phyloP scores from a whole-genome alignment of 2,888 invertebrate species.

The Epinotia nisella region DNA sequence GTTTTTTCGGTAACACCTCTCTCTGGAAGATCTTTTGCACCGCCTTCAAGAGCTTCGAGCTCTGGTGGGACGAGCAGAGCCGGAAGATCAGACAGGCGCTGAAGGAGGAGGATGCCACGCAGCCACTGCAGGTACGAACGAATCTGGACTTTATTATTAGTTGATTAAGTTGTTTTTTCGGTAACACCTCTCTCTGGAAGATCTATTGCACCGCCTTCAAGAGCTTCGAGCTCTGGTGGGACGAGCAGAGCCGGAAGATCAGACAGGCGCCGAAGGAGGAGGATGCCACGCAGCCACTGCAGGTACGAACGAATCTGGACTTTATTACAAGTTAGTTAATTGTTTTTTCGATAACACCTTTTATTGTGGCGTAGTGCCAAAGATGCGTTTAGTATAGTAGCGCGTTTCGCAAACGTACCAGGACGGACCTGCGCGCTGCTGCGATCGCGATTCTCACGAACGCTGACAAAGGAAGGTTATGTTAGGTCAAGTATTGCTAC shows the following conservation, averaged over 20 bases:
- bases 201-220: conserved; percentile 92
- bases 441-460: too few relatives aligned
- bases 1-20: not conserved
- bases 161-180: not conserved
- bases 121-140: conserved; percentile 72
- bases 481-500: too few relatives aligned
- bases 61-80: conserved; percentile 95
- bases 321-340: not conserved
- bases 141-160: not conserved
- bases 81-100: conserved; percentile 67
- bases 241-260: conserved; percentile 86
- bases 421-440: too few relatives aligned
- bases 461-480: too few relatives aligned
- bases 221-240: conserved; percentile 97
- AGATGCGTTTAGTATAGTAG: too few relatives aligned
- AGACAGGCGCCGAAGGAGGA: conserved; percentile 76
- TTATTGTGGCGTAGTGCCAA: too few relatives aligned
- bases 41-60: conserved; percentile 96
- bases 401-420: too few relatives aligned
- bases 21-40: conserved; percentile 79
- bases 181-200: not conserved
- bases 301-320: conserved; percentile 55
- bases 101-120: conserved; percentile 81
- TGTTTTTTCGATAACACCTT: not conserved
- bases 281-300: conserved; percentile 76